A percentile compares a stretch with the other conserved stretches of the same genome.
phyloP scores from a whole-genome alignment of 2,113 vertebrate genomes.

The Cephalopholis sonnerati region DNA sequence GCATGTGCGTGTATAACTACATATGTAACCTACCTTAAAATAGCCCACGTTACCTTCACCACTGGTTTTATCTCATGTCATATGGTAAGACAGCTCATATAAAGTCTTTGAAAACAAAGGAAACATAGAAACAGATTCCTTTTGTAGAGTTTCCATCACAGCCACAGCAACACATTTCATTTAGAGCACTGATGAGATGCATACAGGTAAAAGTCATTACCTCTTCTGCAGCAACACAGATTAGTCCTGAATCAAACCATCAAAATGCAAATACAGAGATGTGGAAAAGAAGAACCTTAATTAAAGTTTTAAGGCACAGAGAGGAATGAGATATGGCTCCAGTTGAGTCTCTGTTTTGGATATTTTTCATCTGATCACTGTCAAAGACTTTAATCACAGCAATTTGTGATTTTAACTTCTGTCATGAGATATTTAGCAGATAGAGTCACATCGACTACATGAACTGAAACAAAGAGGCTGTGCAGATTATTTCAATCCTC shows the following conservation, averaged over 20 bases:
- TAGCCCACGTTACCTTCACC: too few species aligned
- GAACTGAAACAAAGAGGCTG: not conserved
- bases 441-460: not conserved
- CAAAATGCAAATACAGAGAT: not conserved
- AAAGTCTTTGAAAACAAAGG: not conserved
- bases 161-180: not conserved
- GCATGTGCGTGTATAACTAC: too few species aligned
- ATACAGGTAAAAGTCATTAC: not conserved
- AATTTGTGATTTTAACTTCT: not conserved
- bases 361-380: not conserved
- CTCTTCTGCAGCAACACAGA: not conserved
- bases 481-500: too few species aligned
- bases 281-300: not conserved
- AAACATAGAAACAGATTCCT: not conserved
- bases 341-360: not conserved
- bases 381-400: not conserved
- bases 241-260: not conserved
- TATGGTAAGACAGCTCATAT: not conserved
- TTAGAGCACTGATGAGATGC: not conserved
- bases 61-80: not conserved
- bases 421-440: not conserved
- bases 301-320: not conserved
- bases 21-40: too few species aligned
- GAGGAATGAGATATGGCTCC: not conserved
- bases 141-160: not conserved